Evolutionary conservation across 2,888 invertebrate genomes (phyloP).

Genomic region (Aquatica leii): DNA sequence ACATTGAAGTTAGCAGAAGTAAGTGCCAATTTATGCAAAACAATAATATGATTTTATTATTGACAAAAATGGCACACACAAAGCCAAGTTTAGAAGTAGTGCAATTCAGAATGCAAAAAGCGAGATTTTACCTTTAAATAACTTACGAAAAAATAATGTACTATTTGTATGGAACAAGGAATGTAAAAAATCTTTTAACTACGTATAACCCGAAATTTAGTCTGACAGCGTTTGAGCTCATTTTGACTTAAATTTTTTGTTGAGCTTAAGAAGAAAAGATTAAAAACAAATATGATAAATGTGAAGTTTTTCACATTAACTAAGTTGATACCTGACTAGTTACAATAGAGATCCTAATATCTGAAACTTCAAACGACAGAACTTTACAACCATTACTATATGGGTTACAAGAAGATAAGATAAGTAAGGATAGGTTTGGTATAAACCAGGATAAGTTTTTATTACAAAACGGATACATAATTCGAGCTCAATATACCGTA

Average conservation of each 20-base stretch:
- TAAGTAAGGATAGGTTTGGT: neutral
- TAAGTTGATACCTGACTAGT: neutral
- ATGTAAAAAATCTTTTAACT: neutral
- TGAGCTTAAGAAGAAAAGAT: neutral
- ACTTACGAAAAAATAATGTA: constrained; percentile 1
- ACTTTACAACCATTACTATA: neutral
- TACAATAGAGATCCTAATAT: neutral
- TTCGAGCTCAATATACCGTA: neutral
- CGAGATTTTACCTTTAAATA: constrained; percentile 11
- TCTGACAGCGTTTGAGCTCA: no score
- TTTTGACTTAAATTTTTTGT: neutral
- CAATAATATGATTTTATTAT: constrained; percentile 6
- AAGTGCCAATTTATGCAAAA: neutral
- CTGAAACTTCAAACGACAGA: neutral
- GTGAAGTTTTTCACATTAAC: neutral
- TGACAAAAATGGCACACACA: constrained; percentile 3
- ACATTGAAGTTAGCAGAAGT: neutral
- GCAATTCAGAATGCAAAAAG: constrained; percentile 10
- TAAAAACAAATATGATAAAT: neutral
- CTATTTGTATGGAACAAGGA: no score
- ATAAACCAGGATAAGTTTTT: neutral
- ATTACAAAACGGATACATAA: neutral
- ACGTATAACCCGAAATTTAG: neutral
- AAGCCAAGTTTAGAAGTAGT: neutral
- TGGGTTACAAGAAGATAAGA: neutral